A percentile compares a stretch with the other conserved stretches of the same genome.
phyloP scores from a whole-genome alignment of 2,113 vertebrate species.

The Macquaria ambigua region DNA sequence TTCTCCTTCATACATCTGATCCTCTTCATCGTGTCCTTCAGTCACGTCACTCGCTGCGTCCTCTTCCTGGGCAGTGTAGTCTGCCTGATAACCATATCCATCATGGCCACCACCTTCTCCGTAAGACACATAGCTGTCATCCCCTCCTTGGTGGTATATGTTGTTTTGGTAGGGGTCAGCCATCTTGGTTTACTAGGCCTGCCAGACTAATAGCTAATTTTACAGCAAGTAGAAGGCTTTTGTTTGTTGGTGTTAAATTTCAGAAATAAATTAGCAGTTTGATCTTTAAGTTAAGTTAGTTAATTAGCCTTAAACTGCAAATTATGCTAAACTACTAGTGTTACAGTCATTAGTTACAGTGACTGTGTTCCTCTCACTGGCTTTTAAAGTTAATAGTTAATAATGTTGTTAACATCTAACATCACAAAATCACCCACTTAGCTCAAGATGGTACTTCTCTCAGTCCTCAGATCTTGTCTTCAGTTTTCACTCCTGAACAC shows the following conservation, averaged over 20 bases:
- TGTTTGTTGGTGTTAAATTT: background rate
- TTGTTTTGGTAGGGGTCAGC: constrained; percentile 89
- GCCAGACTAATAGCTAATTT: background rate
- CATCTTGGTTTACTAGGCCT: constrained; percentile 77
- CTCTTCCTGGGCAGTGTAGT: constrained; percentile 88
- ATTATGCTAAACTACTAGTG: background rate
- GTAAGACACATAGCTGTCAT: constrained; percentile 81
- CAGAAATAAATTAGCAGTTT: background rate
- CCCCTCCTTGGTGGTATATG: constrained; percentile 82
- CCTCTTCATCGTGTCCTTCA: constrained; percentile 96
- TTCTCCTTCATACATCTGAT: constrained; percentile 98
- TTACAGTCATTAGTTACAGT: background rate
- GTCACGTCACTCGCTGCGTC: constrained; percentile 96
- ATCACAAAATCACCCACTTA: background rate
- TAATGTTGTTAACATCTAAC: background rate
- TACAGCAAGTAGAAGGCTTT: background rate
- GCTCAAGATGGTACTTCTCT: background rate
- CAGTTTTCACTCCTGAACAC: constrained; percentile 27
- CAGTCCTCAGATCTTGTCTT: constrained; percentile 9
- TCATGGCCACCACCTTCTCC: constrained; percentile 84
- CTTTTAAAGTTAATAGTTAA: background rate
- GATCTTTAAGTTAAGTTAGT: background rate
- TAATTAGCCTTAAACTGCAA: background rate
- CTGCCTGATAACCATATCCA: constrained; percentile 82
- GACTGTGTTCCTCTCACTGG: background rate